Conservation (phyloP, 2,113 vertebrate genomes). For the Cavia aperea region DNA sequence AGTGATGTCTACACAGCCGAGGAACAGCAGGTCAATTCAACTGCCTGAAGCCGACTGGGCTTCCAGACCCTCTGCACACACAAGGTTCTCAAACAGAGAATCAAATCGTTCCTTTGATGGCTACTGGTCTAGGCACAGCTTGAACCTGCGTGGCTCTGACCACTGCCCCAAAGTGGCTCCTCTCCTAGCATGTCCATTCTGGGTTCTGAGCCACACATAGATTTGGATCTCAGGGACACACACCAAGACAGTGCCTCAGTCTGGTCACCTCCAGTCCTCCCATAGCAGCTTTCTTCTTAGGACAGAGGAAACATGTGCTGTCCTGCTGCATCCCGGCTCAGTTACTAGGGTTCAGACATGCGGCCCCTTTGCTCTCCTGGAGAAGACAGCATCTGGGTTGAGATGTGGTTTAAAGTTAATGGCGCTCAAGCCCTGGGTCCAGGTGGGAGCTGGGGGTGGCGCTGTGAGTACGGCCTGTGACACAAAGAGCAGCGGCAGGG, state of each 20-base stretch:
- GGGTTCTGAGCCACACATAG: accelerated
- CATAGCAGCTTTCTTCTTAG: too few species aligned
- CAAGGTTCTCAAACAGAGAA: accelerated
- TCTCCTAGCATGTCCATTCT: neutral
- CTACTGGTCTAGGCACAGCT: neutral
- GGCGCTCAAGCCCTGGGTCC: neutral
- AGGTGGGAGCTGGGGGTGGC: too few species aligned
- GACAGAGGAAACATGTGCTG: accelerated
- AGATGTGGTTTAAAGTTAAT: accelerated
- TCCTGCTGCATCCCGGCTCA: accelerated
- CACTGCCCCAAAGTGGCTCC: accelerated
- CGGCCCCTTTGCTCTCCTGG: neutral
- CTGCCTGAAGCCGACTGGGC: too few species aligned
- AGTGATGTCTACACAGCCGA: neutral
- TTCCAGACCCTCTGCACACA: neutral
- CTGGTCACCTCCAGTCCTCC: neutral
- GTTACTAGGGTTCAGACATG: accelerated
- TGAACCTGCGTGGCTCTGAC: neutral
- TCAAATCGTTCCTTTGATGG: neutral
- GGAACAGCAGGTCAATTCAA: too few species aligned
- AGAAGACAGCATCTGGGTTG: neutral
- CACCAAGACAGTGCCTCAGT: accelerated
- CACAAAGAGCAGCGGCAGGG: accelerated
- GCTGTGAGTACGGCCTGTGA: accelerated
- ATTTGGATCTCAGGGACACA: neutral